Base-by-base conservation (phyloP, 2,797 vertebrate species). In the Phoeniculus purpureus region DNA sequence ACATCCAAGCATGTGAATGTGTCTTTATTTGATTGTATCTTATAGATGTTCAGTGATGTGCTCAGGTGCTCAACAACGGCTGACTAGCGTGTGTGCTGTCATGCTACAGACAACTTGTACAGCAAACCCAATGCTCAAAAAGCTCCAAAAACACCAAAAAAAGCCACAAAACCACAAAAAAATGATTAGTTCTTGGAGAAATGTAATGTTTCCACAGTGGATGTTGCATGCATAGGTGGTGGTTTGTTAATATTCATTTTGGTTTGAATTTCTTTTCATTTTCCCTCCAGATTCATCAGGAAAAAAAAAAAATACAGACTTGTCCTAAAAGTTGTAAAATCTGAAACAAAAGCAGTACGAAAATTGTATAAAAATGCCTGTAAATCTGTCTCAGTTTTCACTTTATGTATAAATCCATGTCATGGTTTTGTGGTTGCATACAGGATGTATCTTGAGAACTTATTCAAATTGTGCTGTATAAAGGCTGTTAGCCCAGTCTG, bases 351-450 rank as follows among this genome's bases (percentile, higher is more conserved):
- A 96, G 95, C 91, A 91, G 68, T 98, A 98, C 98, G 98, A 98
- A 94, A 97, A 98, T 90, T 99, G 98, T 99, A 98, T 97, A 98
- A 98, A 98, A 97, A 98, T 98, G 99, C 98, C 98, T 99, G 98
- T 99, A 99, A 98, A 99, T 98, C 98, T 98, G 98, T 99, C 98
- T 98, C 97, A 96, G 98, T 99, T 99, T 99, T 98, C 98, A 99
- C 96, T 98, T 97, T 97, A 97, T 99, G 98, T 98, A 99, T 98
- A 99, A 99, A 98, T 97, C 94, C 97, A 98, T 97, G 98, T 98
- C 98, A 98, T 98, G 98, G 98, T 99, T 99, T 98, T 98, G 98
- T 99, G 99, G 97, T 98, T 98, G 98, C 99, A 99, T 97, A 99
- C 98, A 98, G 98, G 98, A 98, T 98, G 98, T 99, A 98, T 98